A percentile compares a stretch with the other conserved stretches of the same genome.
Conservation (phyloP, 2,888 invertebrate genomes). For the Atethmia centrago region DNA sequence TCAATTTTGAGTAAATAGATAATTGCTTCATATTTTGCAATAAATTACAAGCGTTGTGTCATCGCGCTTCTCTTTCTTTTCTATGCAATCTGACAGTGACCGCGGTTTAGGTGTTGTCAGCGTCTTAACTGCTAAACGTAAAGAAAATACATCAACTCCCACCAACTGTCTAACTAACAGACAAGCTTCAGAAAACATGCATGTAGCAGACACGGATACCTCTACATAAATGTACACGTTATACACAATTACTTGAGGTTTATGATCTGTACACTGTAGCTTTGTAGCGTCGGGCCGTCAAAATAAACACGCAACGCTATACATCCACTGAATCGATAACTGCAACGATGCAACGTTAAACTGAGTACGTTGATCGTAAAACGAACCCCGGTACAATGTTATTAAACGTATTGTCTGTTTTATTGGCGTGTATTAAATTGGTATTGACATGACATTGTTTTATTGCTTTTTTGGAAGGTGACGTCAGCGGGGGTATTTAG, state of each 20-base stretch:
- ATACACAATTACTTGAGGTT: constrained; percentile 66
- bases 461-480: constrained; percentile 61
- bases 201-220: constrained; percentile 65
- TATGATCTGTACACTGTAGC: constrained; percentile 58
- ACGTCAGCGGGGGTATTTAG: constrained; percentile 14
- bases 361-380: constrained; percentile 72
- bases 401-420: constrained; percentile 78
- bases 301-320: constrained; percentile 77
- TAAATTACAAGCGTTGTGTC: no score
- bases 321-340: constrained; percentile 78
- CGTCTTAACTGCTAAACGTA: constrained; percentile 13
- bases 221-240: constrained; percentile 49
- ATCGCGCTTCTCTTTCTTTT: no score
- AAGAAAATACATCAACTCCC: constrained; percentile 37
- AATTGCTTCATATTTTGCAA: no score
- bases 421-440: constrained; percentile 79
- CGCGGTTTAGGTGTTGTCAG: no score
- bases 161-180: constrained; percentile 40
- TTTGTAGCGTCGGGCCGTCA: constrained; percentile 68
- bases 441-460: constrained; percentile 73
- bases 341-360: constrained; percentile 69
- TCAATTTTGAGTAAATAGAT: no score
- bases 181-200: constrained; percentile 61
- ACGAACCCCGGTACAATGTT: constrained; percentile 73
- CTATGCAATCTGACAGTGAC: no score